Conservation (phyloP, 1,140 invertebrate genomes). For the Cepaea nemoralis region DNA sequence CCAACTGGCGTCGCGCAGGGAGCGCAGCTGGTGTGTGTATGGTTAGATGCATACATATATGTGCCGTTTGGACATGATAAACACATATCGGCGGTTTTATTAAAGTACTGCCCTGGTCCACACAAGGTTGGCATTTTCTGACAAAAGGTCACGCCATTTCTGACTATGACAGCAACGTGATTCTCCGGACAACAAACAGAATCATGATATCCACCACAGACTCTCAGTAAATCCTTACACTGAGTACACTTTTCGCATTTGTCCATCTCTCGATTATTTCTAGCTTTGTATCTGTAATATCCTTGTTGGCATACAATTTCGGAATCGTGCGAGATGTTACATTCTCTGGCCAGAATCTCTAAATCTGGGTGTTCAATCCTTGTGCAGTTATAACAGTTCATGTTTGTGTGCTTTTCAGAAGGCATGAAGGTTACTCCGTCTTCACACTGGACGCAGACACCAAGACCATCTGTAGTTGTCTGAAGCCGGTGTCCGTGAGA, state of each 20-base stretch:
- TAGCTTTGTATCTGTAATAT: conserved; percentile 6
- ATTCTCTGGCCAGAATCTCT: background rate
- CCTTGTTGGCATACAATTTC: background rate
- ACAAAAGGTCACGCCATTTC: background rate
- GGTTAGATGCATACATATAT: background rate
- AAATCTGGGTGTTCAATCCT: background rate
- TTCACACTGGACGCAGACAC: background rate
- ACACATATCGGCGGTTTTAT: background rate
- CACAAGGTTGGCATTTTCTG: background rate
- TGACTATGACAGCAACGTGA: background rate
- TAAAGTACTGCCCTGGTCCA: background rate
- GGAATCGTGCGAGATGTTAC: background rate
- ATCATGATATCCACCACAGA: background rate
- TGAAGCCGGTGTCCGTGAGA: background rate
- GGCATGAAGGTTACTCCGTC: background rate
- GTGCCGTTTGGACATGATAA: background rate
- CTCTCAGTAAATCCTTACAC: background rate
- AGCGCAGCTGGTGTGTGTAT: background rate
- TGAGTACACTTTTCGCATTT: background rate
- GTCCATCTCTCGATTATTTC: background rate
- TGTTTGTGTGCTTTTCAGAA: background rate
- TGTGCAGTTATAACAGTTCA: background rate
- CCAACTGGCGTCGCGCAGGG: background rate
- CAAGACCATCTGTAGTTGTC: background rate
- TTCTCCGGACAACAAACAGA: background rate